Evolutionary conservation across 2,113 vertebrate genomes (phyloP), one percentile per base, ranked within the genome.

Genomic region (Struthio camelus): DNA sequence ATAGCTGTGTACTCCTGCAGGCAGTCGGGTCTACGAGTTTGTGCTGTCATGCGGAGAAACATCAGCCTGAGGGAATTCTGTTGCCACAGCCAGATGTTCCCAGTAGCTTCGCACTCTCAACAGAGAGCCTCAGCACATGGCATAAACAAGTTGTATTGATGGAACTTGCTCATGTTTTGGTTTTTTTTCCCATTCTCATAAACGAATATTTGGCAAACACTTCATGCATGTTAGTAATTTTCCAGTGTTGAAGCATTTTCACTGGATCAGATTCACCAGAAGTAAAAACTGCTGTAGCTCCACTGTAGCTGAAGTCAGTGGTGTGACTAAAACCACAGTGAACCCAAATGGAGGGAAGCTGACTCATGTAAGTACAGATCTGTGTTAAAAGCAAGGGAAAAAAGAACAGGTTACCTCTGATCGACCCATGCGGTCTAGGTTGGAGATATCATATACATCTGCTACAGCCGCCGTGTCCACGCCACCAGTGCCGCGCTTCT

Each of bases 401-500:
- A 13, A 50, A 18, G 3, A 66, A 67, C 23, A 17, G 2, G 1
- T 97, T 98, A 99, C 99, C 99, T 99, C 99, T 30, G 99, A 99
- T 85, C 98, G 98, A 9, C 99, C 99, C 54, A 99, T 98, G 51
- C 99, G 98, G 94, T 99, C 99, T 7, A 98, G 97, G 95, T 99
- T 99, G 88, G 99, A 99, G 97, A 99, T 99, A 87, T 99, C 99
- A 0, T 99, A 98, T 13, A 98, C 93, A 18, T 99, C 99, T 4
- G 99, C 99, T 58, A 99, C 98, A 0, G 99, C 98, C 0, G 98
- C 99, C 0, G 99, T 99, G 97, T 99, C 99, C 58, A 99, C 99
- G 1, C 99, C 99, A 0, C 99, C 99, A 0, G 99, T 99, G 91
- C 99, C 99, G 46, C 99, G 98, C 94, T 99, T 99, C 96, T 99